Conservation (phyloP, 2,797 vertebrate genomes). For the Salmo trutta region DNA sequence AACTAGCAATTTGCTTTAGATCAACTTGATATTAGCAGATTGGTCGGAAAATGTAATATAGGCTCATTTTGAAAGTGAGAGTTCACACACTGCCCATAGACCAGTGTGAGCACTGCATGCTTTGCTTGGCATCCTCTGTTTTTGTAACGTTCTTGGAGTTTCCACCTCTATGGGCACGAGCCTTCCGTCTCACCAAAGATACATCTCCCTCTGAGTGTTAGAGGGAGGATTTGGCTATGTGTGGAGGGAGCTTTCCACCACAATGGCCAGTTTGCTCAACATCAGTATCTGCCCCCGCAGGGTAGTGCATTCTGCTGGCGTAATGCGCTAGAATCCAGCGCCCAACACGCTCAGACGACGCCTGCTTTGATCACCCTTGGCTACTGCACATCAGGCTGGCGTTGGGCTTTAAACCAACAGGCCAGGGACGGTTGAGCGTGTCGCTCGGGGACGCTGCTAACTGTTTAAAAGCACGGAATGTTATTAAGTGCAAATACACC, state of each 20-base stretch:
- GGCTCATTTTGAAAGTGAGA: background rate
- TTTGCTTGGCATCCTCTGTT: constrained; percentile 45
- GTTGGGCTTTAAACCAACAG: constrained; percentile 95
- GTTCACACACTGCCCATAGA: constrained; percentile 25
- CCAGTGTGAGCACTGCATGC: constrained; percentile 39
- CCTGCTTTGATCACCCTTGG: constrained; percentile 94
- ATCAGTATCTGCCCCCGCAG: constrained; percentile 82
- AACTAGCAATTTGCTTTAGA: background rate
- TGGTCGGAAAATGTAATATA: no score
- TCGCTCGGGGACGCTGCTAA: constrained; percentile 77
- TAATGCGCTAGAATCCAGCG: constrained; percentile 86
- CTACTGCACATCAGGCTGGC: constrained; percentile 96
- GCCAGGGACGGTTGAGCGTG: constrained; percentile 80
- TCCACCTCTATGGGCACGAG: constrained; percentile 71
- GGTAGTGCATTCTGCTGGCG: constrained; percentile 80
- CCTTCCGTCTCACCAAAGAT: constrained; percentile 64
- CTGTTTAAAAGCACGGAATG: constrained; percentile 93
- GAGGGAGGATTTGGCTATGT: constrained; percentile 75
- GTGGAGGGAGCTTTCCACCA: constrained; percentile 71
- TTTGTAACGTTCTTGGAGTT: constrained; percentile 70
- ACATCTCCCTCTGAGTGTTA: constrained; percentile 57
- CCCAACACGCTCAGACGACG: constrained; percentile 81
- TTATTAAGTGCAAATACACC: constrained; percentile 92
- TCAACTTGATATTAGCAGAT: background rate
- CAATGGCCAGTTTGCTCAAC: constrained; percentile 89